Evolutionary conservation across 2,888 invertebrate genomes (phyloP), one percentile per base, ranked within the genome.

Genomic region (Pseudococcus longispinus): DNA sequence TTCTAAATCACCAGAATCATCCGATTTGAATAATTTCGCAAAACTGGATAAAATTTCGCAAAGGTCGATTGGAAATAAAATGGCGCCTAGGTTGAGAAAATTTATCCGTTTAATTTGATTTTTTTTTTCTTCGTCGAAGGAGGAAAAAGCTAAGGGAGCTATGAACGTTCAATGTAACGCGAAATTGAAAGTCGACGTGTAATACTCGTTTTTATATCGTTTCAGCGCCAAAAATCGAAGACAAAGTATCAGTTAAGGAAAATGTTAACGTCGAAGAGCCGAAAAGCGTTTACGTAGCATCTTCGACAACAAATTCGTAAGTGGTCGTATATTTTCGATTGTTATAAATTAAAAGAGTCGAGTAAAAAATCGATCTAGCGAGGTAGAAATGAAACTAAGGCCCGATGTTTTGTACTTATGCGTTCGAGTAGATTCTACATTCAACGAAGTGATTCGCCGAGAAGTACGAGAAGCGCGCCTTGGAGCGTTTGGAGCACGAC

Each of bases 401-500:
- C n/a, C n/a, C n/a, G 77, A n/a, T 9, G 2, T 80, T 42, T 80
- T 74, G 9, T 32, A 32, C 32, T 18, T 15, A 32, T 74, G 4
- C 37, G 26, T 82, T 87, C 18, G 4, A 18, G 5, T 77, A 87
- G 83, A 20, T 87, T 87, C 23, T 84, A 87, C 46, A 44, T 86
- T 11, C 85, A 86, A 89, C 87, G 90, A 89, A 89, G 91, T 90
- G 89, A 89, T 87, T 89, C 90, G 82, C 96, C 96, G 0, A 93
- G 96, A 83, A 96, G 96, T 90, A 96, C 95, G 9, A 93, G 96
- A 88, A 96, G 96, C 89, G 96, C 96, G 0, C 95, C 94, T 5
- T 94, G 94, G 94, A 87, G 87, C 26, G 88, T 87, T 26, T 87
- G 88, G 87, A 84, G 87, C 15, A 83, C 85, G 2, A 86, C 86